Base-by-base conservation (phyloP, 1,140 invertebrate species). In the Cotesia glomerata region DNA sequence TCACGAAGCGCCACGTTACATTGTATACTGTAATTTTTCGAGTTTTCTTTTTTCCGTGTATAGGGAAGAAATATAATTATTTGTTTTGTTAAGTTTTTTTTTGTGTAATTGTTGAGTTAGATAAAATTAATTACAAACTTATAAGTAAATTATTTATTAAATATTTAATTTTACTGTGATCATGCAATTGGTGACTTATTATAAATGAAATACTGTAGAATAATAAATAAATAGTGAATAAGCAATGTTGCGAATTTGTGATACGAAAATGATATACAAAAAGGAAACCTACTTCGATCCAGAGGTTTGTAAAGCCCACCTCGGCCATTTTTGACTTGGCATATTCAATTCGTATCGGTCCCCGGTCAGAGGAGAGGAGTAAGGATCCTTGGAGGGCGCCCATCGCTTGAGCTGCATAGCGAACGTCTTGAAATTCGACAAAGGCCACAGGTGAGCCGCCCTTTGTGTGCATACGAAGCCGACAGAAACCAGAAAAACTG, bases 271-370 rank as follows among this genome's bases (percentile, higher is more conserved):
- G 71, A 65, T 56, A 70, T 81, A 83, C 39, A 45, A 45, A 79
- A 84, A 77, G 79, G 80, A 79, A 85, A 86, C 85, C 83, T 87
- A 87, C 85, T 86, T 87, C 85, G 78, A 86, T 86, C 86, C 85
- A 87, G 80, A 86, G 81, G 82, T 85, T 86, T 81, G 85, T 85
- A 84, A 87, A 86, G 82, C 85, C 90, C 88, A 93, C 91, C 89
- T 95, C 94, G 81, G 90, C 91, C 97, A 98, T 98, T 92, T 98
- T 98, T 89, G 94, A 97, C 90, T 97, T 97, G 86, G 97, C 97
- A 90, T 96, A 98, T 91, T 99, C 97, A 87, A 98, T 97, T 87
- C 97, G 93, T 87, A 99, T 97, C 83, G 96, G 95, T 81, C 96
- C 96, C 78, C 95, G 92, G 85, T 98, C 97, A 73, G 96, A 98